Percentiles rank a stretch among this genome's conserved stretches.
These are phyloP conservation scores for Steinernema feltiae DNA, from an alignment of 1,140 invertebrate genomes.

Conservation along the genomic window DNA sequence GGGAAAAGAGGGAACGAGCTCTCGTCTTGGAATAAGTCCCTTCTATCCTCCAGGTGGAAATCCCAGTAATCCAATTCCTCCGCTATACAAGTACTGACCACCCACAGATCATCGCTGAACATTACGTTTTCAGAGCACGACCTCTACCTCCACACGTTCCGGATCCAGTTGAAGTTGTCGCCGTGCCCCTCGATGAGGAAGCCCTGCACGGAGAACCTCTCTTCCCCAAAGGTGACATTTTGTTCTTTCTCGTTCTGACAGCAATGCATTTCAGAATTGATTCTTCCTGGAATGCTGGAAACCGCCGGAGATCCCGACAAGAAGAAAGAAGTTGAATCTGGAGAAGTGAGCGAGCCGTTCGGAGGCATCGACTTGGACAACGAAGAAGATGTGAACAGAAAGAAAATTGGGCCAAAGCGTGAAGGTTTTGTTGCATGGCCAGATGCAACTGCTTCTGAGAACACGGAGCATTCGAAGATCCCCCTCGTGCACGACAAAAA, in stretches of 20 bases:
- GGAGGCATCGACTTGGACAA: slow-evolving; percentile 13
- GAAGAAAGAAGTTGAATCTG: slow-evolving; percentile 8
- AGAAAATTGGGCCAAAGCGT: neutral
- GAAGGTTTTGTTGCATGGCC: neutral
- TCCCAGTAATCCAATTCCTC: slow-evolving; percentile 38
- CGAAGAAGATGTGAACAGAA: neutral
- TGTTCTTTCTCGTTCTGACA: neutral
- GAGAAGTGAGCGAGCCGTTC: slow-evolving; percentile 20
- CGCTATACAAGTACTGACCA: slow-evolving; percentile 28
- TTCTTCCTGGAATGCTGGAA: slow-evolving; percentile 14
- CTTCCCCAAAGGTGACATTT: slow-evolving; percentile 25
- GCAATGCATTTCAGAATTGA: slow-evolving; percentile 7
- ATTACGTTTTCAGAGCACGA: slow-evolving; percentile 28
- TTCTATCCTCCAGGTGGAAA: slow-evolving; percentile 38
- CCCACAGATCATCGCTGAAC: neutral
- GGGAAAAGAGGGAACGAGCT: slow-evolving; percentile 40
- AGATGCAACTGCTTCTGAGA: neutral
- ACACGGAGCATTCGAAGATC: neutral
- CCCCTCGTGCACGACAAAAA: neutral
- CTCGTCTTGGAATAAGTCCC: slow-evolving; percentile 31
- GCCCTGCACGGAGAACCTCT: slow-evolving; percentile 41
- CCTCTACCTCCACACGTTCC: slow-evolving; percentile 40
- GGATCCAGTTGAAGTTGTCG: slow-evolving; percentile 42
- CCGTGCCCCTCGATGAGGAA: slow-evolving; percentile 42
- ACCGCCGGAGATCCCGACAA: slow-evolving; percentile 16